Base-by-base conservation (phyloP, 2,797 vertebrate species). In the Oreochromis mossambicus region DNA sequence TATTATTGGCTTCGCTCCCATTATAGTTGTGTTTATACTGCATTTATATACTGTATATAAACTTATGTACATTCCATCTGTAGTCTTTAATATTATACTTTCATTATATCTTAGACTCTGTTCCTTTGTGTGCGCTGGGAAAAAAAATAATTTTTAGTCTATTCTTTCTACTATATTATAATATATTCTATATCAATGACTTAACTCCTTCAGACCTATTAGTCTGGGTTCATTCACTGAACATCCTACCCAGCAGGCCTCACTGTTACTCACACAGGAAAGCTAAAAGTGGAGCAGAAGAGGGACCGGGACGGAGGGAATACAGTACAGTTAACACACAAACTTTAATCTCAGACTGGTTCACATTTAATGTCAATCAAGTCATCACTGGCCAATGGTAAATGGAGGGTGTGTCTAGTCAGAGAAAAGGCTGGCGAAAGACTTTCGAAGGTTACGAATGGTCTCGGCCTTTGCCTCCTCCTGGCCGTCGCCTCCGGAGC, bases 361-460 rank as follows among this genome's bases (percentile, higher is more conserved):
- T 96, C 93, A 96, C 91, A 92, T 89, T 91, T 89, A 95, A 93
- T 93, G 91, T 94, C 92, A 88, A 87, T 95, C 85, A 83, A 94
- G 92, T 94, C 91, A 89, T 84, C 88, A 78, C 87, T 90, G 92
- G 93, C 88, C 92, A 82, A 87, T 61, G 68, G 86, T 79, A 87
- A 88, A 92, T 77, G 29, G 41, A 19, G 48, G 84, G 86, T 32
- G 61, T 84, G 83, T 82, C 90, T 97, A 99, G 95, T 99, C 99
- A 1, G 98, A 99, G 96, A 99, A 99, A 88, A 99, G 97, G 93
- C 98, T 99, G 91, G 98, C 99, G 82, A 99, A 99, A 75, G 99
- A 99, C 95, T 99, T 98, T 91, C 98, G 97, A 91, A 99, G 96
- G 93, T 98, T 99, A 92, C 98, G 98, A 93, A 99, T 99, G 95